Conservation (phyloP, 2,113 vertebrate species). For the Nettapus auritus region DNA sequence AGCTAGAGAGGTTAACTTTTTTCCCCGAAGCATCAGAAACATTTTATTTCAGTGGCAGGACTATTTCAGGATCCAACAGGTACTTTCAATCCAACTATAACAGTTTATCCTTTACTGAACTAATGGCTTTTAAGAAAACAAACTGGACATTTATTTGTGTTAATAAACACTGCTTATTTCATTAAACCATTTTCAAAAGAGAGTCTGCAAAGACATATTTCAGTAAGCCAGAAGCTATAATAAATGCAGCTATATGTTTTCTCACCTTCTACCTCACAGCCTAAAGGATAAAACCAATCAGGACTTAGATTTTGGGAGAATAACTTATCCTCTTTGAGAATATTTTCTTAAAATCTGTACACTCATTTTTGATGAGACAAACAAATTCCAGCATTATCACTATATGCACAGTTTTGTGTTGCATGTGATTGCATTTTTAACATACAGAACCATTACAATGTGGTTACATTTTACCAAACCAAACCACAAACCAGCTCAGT, state of each 20-base stretch:
- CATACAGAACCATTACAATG: background rate
- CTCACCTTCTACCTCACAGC: background rate
- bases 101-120: background rate
- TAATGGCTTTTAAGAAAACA: background rate
- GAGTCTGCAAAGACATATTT: background rate
- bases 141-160: background rate
- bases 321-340: background rate
- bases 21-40: background rate
- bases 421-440: slow-evolving; percentile 23
- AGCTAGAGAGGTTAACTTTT: background rate
- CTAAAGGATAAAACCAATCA: background rate
- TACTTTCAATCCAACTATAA: background rate
- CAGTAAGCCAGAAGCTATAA: background rate
- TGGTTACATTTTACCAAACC: background rate
- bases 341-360: slow-evolving; percentile 6
- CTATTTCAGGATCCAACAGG: background rate
- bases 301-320: background rate
- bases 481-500: background rate
- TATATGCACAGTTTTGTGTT: slow-evolving; percentile 34
- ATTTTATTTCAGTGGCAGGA: background rate
- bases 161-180: background rate
- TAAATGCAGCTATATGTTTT: background rate
- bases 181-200: background rate
- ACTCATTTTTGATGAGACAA: slow-evolving; percentile 50
- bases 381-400: slow-evolving; percentile 41